These are phyloP conservation scores for Reticulitermes speratus DNA, from an alignment of 1,140 invertebrate species.

Conservation along the genomic window DNA sequence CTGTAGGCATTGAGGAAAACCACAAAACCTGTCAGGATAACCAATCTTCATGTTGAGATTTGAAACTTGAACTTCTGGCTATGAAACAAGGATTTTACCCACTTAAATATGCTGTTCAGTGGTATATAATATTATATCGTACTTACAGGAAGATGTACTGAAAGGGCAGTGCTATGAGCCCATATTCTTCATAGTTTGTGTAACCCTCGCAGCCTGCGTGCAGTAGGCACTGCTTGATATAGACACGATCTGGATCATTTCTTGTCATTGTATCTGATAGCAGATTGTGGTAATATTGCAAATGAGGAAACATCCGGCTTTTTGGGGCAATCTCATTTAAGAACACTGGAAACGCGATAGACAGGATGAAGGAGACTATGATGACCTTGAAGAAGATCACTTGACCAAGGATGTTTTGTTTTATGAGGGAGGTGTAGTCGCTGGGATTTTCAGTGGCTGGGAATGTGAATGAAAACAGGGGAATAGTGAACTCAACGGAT, in stretches of 20 bases:
- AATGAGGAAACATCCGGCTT: background rate
- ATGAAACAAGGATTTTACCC: no score
- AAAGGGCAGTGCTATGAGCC: background rate
- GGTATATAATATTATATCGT: background rate
- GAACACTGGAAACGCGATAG: slow-evolving; percentile 27
- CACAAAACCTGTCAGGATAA: no score
- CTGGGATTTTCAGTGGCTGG: slow-evolving; percentile 35
- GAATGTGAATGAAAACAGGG: slow-evolving; percentile 43
- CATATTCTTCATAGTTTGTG: background rate
- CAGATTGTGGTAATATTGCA: background rate
- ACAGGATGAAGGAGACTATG: slow-evolving; percentile 24
- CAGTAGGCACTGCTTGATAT: background rate
- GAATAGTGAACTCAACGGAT: slow-evolving; percentile 42
- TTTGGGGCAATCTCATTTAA: slow-evolving; percentile 20
- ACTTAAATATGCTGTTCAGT: no score
- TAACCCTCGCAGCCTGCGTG: background rate
- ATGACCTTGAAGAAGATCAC: slow-evolving; percentile 27
- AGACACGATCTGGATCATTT: background rate
- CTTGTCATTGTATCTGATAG: background rate
- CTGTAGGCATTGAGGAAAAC: no score
- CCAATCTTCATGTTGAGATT: no score
- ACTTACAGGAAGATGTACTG: background rate
- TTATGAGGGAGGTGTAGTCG: slow-evolving; percentile 12
- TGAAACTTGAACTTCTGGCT: no score
- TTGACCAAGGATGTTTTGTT: slow-evolving; percentile 33